Evolutionary conservation across 2,113 vertebrate species (phyloP).

Genomic region (Polypterus senegalus): DNA sequence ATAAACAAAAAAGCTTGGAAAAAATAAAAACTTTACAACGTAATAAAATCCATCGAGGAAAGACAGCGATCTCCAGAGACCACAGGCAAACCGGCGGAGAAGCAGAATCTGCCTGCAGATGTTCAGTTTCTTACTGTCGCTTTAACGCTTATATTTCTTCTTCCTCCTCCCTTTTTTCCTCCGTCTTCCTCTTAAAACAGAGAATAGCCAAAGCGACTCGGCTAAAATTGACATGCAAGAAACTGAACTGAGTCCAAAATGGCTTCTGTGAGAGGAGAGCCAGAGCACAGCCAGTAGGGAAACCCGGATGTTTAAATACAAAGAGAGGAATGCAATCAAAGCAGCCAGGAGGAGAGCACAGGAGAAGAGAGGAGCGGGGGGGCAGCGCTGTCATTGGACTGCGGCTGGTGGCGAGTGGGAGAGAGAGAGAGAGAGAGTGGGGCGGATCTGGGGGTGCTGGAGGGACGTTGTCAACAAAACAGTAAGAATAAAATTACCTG

Average conservation of each 20-base stretch:
- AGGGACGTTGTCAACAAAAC: background rate
- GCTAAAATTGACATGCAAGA: slow-evolving; percentile 43
- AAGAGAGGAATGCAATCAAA: slow-evolving; percentile 53
- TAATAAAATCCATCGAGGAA: slow-evolving; percentile 15
- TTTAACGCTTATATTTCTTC: slow-evolving; percentile 45
- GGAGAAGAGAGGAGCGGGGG: slow-evolving; percentile 10
- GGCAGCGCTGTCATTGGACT: slow-evolving; percentile 7
- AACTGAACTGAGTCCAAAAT: slow-evolving; percentile 46
- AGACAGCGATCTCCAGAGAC: slow-evolving; percentile 2
- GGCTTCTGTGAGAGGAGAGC: slow-evolving; percentile 50
- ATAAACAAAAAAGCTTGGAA: slow-evolving; percentile 15
- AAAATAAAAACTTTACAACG: slow-evolving; percentile 14
- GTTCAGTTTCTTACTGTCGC: slow-evolving; percentile 30
- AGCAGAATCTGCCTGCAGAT: background rate
- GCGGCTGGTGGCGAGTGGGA: slow-evolving; percentile 11
- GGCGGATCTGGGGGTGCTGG: background rate
- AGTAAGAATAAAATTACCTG: too few relatives aligned
- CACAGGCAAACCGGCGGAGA: background rate
- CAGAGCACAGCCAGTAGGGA: slow-evolving; percentile 53
- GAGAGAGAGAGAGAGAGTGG: slow-evolving; percentile 6
- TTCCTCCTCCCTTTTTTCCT: slow-evolving; percentile 37
- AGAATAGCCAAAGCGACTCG: slow-evolving; percentile 31
- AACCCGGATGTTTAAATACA: slow-evolving; percentile 88
- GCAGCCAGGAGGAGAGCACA: slow-evolving; percentile 21
- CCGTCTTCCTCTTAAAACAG: slow-evolving; percentile 36